phyloP scores from a whole-genome alignment of 2,113 vertebrate species.

The Cyprinodon brontotheroides region DNA sequence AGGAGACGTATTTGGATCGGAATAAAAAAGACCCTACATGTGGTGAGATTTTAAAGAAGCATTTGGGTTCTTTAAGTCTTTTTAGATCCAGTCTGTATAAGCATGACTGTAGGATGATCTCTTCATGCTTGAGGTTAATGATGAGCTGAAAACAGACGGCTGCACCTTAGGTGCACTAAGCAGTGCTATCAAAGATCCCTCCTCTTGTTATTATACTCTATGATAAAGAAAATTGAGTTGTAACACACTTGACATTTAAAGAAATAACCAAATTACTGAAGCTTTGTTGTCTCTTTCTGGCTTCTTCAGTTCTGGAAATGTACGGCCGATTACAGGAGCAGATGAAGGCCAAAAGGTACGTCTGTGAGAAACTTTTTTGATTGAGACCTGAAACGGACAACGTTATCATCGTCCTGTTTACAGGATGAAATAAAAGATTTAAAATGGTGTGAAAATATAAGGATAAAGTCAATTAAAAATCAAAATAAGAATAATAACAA shows the following conservation, averaged over 20 bases:
- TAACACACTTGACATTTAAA: background rate
- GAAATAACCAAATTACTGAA: background rate
- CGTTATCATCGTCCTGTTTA: background rate
- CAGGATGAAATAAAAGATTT: too few species aligned
- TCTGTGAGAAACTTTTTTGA: background rate
- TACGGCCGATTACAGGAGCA: constrained; percentile 95
- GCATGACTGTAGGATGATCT: too few species aligned
- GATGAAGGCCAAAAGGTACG: constrained; percentile 94
- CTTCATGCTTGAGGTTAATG: too few species aligned
- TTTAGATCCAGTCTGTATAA: too few species aligned
- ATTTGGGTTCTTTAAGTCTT: too few species aligned
- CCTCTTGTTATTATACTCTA: background rate
- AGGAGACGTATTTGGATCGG: too few species aligned
- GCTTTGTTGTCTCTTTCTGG: background rate
- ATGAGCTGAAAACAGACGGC: too few species aligned
- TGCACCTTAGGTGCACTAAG: too few species aligned
- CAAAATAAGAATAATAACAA: background rate
- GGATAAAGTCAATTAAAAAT: background rate
- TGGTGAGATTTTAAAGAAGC: too few species aligned
- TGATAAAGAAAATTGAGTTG: background rate
- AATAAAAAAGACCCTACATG: too few species aligned
- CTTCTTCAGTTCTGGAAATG: constrained; percentile 92
- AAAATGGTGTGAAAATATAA: background rate
- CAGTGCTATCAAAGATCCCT: too few species aligned
- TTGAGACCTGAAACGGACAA: background rate